Conservation (phyloP, 2,888 invertebrate genomes). For the Bugula neritina region DNA sequence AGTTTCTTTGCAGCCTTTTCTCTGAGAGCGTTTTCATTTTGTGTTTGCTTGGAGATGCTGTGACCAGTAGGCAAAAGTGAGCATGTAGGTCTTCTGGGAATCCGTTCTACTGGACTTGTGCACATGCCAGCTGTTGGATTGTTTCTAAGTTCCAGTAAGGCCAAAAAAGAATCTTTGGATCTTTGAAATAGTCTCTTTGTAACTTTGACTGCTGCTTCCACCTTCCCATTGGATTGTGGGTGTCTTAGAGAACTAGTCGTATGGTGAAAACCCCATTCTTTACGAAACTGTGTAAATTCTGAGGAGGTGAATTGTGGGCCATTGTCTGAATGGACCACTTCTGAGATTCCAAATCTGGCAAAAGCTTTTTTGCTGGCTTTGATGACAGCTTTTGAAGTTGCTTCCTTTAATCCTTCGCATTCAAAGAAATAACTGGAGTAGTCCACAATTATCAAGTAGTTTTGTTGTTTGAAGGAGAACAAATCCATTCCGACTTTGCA, state of each 20-base stretch:
- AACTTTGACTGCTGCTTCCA: not conserved
- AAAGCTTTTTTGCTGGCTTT: not conserved
- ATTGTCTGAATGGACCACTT: not conserved
- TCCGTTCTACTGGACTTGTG: not conserved
- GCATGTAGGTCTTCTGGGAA: not conserved
- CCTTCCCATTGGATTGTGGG: not conserved
- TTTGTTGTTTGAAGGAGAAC: not conserved
- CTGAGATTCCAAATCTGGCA: not conserved
- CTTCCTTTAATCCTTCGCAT: not conserved
- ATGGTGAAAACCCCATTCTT: not conserved
- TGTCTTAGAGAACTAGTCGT: not conserved
- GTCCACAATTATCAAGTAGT: not conserved
- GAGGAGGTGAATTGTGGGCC: not conserved
- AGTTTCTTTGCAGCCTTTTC: not conserved
- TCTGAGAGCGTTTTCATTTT: not conserved
- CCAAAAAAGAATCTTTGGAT: not conserved
- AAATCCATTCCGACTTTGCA: slow-evolving; percentile 16
- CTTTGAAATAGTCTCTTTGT: not conserved
- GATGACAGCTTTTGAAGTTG: not conserved
- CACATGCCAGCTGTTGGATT: not conserved
- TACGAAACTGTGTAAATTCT: not conserved
- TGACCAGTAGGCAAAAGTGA: not conserved
- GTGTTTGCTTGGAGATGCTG: not conserved
- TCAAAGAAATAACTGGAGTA: not conserved
- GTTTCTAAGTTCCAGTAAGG: not conserved